These are phyloP conservation scores for Archaeoteleia sp. DNA, from an alignment of 2,888 invertebrate genomes.

Conservation along the genomic window DNA sequence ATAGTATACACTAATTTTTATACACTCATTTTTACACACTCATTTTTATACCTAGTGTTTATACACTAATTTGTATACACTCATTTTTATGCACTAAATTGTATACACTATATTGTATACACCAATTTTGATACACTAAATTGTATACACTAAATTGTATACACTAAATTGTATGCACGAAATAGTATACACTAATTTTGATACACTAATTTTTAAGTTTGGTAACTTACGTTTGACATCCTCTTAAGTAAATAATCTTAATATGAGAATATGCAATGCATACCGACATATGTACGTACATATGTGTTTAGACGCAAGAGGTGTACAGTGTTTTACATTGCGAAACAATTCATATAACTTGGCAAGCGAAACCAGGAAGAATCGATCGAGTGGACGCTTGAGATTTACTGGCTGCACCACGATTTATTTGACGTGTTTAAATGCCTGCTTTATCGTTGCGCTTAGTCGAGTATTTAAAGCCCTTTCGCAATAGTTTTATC, in stretches of 20 bases:
- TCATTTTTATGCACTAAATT: too few species aligned
- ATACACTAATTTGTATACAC: too few species aligned
- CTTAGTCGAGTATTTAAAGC: conserved; percentile 56
- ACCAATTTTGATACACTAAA: not conserved
- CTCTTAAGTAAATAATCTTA: too few species aligned
- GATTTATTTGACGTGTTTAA: conserved; percentile 69
- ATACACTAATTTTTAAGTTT: too few species aligned
- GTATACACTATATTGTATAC: not conserved
- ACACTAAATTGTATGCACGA: conserved; percentile 7
- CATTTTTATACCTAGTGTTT: too few species aligned
- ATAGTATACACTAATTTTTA: too few species aligned
- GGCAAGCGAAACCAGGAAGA: conserved; percentile 45
- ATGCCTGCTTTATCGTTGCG: conserved; percentile 66
- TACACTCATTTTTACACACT: too few species aligned
- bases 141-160: too few species aligned
- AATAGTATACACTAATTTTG: too few species aligned
- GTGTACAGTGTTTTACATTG: conserved; percentile 8
- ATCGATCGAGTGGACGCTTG: conserved; percentile 57
- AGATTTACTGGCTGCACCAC: conserved; percentile 62
- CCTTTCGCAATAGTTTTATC: conserved; percentile 51
- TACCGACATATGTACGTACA: not conserved
- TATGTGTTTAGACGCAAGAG: not conserved
- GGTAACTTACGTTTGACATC: too few species aligned
- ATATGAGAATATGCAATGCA: too few species aligned
- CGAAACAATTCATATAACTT: conserved; percentile 48